Evolutionary conservation across 1,140 invertebrate genomes (phyloP).

Genomic region (Gyrodactylus salaris): DNA sequence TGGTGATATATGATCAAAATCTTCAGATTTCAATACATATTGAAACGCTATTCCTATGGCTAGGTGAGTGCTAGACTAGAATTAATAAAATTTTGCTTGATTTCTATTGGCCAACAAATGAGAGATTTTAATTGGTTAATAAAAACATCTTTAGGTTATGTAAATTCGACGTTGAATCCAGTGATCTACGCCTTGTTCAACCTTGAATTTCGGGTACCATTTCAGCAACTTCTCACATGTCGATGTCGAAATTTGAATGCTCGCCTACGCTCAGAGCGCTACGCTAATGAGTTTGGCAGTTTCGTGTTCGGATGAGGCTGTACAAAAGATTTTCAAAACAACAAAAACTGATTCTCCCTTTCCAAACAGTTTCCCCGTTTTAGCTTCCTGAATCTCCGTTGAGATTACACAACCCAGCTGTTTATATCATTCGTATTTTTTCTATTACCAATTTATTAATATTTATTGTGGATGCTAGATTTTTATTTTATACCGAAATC

Average conservation of each 20-base stretch:
- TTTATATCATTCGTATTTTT: too few relatives aligned
- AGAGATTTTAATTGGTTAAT: too few relatives aligned
- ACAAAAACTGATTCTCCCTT: too few relatives aligned
- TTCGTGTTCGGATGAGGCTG: too few relatives aligned
- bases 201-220: slow-evolving; percentile 23
- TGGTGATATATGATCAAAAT: not conserved
- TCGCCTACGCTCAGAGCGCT: slow-evolving; percentile 21
- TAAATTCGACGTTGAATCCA: slow-evolving; percentile 16
- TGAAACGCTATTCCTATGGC: not conserved
- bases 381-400: too few relatives aligned
- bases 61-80: not conserved
- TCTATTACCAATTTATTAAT: too few relatives aligned
- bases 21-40: not conserved
- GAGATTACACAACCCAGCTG: too few relatives aligned
- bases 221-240: slow-evolving; percentile 23
- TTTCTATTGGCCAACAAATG: too few relatives aligned
- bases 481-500: too few relatives aligned
- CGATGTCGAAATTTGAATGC: slow-evolving; percentile 20
- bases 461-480: too few relatives aligned
- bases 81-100: not conserved
- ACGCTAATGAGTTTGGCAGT: slow-evolving; percentile 19
- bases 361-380: too few relatives aligned
- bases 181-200: slow-evolving; percentile 25
- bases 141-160: slow-evolving; percentile 5
- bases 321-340: too few relatives aligned